These are phyloP conservation scores for Leptocoma aspasia DNA, from an alignment of 2,113 vertebrate genomes.

Conservation along the genomic window DNA sequence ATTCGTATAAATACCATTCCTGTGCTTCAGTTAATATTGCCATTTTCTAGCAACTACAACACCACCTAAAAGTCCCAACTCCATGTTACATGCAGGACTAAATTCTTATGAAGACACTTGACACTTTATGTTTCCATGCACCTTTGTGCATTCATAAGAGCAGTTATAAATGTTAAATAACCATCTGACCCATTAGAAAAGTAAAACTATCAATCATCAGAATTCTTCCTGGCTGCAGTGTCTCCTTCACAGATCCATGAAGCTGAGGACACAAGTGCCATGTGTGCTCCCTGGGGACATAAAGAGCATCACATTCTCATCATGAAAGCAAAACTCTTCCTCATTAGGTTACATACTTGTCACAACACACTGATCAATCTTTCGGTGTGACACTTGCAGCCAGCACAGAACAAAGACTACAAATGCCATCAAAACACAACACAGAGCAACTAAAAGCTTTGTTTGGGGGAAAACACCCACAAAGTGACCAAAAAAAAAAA, in stretches of 20 bases:
- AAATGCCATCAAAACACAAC: neutral
- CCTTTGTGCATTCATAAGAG: neutral
- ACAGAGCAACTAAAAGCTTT: neutral
- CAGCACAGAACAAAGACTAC: neutral
- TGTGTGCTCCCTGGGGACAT: neutral
- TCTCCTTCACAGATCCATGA: neutral
- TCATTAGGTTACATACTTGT: neutral
- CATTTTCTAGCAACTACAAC: neutral
- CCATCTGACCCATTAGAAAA: neutral
- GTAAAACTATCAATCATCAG: neutral
- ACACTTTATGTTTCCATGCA: neutral
- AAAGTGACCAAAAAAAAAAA: neutral
- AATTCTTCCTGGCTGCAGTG: neutral
- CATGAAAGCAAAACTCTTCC: neutral
- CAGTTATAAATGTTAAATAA: neutral
- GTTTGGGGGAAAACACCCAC: accelerated
- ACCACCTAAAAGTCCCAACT: neutral
- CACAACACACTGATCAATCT: neutral
- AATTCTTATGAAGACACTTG: neutral
- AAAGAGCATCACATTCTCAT: neutral
- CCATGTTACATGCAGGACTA: neutral
- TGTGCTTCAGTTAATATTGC: neutral
- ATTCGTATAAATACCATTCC: neutral
- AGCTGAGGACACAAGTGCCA: neutral
- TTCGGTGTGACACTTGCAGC: neutral